Evolutionary conservation across 2,113 vertebrate species (phyloP), one percentile per base, ranked within the genome.

Genomic region (Scomber scombrus): DNA sequence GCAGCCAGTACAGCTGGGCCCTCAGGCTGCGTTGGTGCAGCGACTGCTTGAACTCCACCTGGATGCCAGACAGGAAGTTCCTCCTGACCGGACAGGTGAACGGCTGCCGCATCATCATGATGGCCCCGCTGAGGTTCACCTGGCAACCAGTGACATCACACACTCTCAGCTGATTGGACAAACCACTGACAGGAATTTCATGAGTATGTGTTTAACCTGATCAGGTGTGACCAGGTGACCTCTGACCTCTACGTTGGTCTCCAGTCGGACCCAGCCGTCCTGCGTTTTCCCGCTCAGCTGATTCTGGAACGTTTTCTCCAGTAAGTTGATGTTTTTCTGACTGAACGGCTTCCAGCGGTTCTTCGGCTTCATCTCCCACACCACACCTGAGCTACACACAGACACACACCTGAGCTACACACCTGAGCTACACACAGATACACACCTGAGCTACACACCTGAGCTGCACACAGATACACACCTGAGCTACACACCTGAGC

Each of bases 261-360:
- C 97, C 67, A 99, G 78, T 81, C 88, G 96, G 85, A 96, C 84
- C 97, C 98, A 99, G 50, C 92, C 93, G 0, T 67, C 75, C 15
- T 75, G 51, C 0, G 68, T 75, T 76, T 43, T 86, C 21, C 85
- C 91, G 11, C 55, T 84, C 60, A 94, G 80, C 21, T 96, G 91
- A 31, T 90, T 95, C 81, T 98, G 96, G 87, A 97, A 99, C 0
- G 94, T 90, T 40, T 97, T 95, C 80, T 99, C 98, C 91, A 99
- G 81, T 1, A 96, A 84, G 57, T 94, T 91, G 88, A 99, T 99
- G 76, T 96, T 96, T 71, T 99, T 99, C 68, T 97, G 96, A 89
- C 92, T 97, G 89, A 99, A 97, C 0, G 97, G 91, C 73, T 97
- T 99, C 98, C 98, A 99, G 5, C 96, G 97, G 40, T 95, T 97